A percentile compares a stretch with the other conserved stretches of the same genome.
Conservation (phyloP, 2,797 vertebrate species). For the Phrynocephalus guinanensis region DNA sequence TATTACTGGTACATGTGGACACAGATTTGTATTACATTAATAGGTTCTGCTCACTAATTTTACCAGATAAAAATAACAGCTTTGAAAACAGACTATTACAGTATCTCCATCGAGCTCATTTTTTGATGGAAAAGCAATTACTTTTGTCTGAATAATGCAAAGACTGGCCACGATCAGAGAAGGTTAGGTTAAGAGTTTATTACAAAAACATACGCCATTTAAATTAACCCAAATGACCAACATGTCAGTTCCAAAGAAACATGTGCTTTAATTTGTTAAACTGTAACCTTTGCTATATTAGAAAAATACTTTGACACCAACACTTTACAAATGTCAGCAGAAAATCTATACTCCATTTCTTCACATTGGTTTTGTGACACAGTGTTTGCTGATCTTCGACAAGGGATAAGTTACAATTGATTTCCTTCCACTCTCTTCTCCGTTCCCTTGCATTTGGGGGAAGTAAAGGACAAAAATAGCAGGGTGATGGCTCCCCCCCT, state of each 20-base stretch:
- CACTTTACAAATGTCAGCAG: constrained; percentile 84
- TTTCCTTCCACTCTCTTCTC: constrained; percentile 74
- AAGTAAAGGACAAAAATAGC: constrained; percentile 77
- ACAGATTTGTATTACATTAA: constrained; percentile 27
- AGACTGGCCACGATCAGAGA: constrained; percentile 45
- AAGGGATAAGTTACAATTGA: constrained; percentile 82
- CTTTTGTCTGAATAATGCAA: constrained; percentile 61
- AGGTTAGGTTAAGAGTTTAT: constrained; percentile 67
- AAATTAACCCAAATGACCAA: constrained; percentile 75
- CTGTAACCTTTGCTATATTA: constrained; percentile 81
- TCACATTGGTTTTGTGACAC: constrained; percentile 82
- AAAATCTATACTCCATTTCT: constrained; percentile 86
- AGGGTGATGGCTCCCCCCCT: constrained; percentile 23
- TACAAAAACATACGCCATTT: constrained; percentile 67
- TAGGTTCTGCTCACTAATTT: constrained; percentile 42
- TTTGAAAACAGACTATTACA: constrained; percentile 43
- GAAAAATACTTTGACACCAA: constrained; percentile 83
- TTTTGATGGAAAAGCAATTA: constrained; percentile 62
- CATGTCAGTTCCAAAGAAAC: constrained; percentile 76
- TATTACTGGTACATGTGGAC: constrained; percentile 14
- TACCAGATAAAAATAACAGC: constrained; percentile 54
- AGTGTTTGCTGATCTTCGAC: constrained; percentile 79
- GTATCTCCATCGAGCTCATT: constrained; percentile 55
- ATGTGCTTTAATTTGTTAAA: constrained; percentile 81
- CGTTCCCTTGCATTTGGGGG: constrained; percentile 73